These are phyloP conservation scores for Rugalucina vietnamica DNA, from an alignment of 2,888 invertebrate species.

Conservation along the genomic window DNA sequence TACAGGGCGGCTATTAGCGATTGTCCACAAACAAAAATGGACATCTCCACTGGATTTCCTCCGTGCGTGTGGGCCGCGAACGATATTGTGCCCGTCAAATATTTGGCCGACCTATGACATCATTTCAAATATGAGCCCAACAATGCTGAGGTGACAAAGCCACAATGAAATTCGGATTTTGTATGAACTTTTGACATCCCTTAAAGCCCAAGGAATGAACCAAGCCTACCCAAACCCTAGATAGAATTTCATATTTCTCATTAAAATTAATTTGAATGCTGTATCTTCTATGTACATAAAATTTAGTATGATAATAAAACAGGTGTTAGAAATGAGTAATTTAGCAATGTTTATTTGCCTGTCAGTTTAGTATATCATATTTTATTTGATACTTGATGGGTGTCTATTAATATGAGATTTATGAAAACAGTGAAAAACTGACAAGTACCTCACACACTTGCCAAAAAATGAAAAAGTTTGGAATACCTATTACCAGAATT, in stretches of 20 bases:
- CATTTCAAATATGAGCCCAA: slow-evolving; percentile 39
- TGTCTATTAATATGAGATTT: slow-evolving; percentile 64
- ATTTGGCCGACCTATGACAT: slow-evolving; percentile 65
- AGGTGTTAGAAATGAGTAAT: slow-evolving; percentile 13
- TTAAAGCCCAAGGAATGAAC: not conserved
- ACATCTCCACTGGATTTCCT: slow-evolving; percentile 23
- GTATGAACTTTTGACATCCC: slow-evolving; percentile 63
- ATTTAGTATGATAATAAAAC: slow-evolving; percentile 8
- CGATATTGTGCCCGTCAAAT: slow-evolving; percentile 62
- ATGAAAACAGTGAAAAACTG: slow-evolving; percentile 38
- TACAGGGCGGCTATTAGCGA: slow-evolving; percentile 56
- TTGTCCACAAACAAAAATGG: slow-evolving; percentile 45
- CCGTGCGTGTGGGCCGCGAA: slow-evolving; percentile 62
- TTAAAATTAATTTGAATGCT: slow-evolving; percentile 55
- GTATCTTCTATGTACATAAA: slow-evolving; percentile 17
- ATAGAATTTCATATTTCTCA: slow-evolving; percentile 60
- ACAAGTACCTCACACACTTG: slow-evolving; percentile 20
- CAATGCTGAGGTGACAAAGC: slow-evolving; percentile 42
- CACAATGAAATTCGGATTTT: slow-evolving; percentile 44
- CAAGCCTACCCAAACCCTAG: not conserved
- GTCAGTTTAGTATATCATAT: slow-evolving; percentile 42
- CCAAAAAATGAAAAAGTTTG: not conserved
- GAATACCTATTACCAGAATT: not conserved
- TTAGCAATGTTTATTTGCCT: slow-evolving; percentile 40
- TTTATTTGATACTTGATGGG: slow-evolving; percentile 52